Conservation (phyloP, 2,113 vertebrate species). For the Gymnobelideus leadbeateri region DNA sequence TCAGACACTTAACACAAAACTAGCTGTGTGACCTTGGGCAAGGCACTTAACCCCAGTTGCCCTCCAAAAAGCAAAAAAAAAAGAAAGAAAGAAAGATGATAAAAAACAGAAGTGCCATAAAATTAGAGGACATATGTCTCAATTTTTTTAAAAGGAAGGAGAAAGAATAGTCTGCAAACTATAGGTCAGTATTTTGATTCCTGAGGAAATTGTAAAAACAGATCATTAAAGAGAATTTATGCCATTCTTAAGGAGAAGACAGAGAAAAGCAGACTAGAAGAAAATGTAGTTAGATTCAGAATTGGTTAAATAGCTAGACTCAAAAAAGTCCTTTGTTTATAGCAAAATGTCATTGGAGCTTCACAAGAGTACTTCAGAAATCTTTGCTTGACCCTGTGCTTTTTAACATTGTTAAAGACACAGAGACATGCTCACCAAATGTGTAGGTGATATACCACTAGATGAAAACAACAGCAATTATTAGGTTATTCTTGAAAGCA, state of each 20-base stretch:
- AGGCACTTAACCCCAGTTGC: no score
- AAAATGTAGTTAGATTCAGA: not conserved
- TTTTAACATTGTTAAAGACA: not conserved
- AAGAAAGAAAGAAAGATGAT: not conserved
- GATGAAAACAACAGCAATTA: not conserved
- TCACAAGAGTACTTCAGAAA: not conserved
- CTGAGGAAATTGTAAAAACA: not conserved
- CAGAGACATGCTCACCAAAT: not conserved
- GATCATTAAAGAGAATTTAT: not conserved
- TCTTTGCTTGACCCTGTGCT: not conserved
- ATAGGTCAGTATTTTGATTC: not conserved
- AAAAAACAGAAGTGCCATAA: not conserved
- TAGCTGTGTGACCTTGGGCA: no score
- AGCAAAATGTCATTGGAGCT: not conserved
- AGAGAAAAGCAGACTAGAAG: not conserved
- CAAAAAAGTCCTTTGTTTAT: not conserved
- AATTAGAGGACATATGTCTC: not conserved
- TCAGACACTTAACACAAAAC: no score
- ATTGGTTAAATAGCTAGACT: not conserved
- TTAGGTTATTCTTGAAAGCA: slow-evolving; percentile 21
- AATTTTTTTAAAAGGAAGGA: not conserved
- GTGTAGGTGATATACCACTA: not conserved
- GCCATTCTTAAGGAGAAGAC: not conserved
- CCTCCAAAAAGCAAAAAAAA: no score
- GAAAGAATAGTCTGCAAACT: not conserved